Evolutionary conservation across 2,113 vertebrate genomes (phyloP), one percentile per base, ranked within the genome.

Genomic region (Mesitornis unicolor): DNA sequence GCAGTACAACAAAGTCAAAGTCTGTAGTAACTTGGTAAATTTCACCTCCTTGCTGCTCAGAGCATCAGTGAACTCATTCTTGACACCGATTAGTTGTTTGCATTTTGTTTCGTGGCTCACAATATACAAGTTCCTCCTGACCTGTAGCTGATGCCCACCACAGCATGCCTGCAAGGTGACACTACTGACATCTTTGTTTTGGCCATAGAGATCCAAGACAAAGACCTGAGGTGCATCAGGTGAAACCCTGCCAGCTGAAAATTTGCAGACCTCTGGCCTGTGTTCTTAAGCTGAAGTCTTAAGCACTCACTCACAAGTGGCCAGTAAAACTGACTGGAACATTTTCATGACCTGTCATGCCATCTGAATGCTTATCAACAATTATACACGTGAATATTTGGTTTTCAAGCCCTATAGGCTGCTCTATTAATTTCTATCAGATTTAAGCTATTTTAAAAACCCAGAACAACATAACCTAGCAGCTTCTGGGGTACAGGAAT

Each of bases 301-400:
- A 45, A 73, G 9, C 3, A 10, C 22, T 31, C 19, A 17, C 29
- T n/a, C 3, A 28, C 25, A 60, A 17, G 17, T 33, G 19, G 11
- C 14, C 35, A 47, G 18, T 20, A 68, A 84, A 86, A 47, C 57
- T 31, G 40, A 20, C 21, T 64, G 33, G 22, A 64, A 38, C 3
- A 1, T n/a, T 42, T 5, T 38, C 12, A 16, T 6, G 9, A 12
- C 12, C 13, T 84, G 5, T 53, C 15, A 11, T 16, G 14, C 5
- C 4, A 35, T 38, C 29, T 51, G 57, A 77, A 60, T 21, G 7
- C 29, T 76, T 38, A 18, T 22, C 19, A 25, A 10, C 14, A 29
- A 13, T 42, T 64, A 68, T 9, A 54, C 15, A 45, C 1, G 3
- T 1, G 8, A n/a, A 29, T 5, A 0, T 38, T 60, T 84, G 25